Conservation (phyloP, 2,797 vertebrate species). For the Streptopelia turtur region DNA sequence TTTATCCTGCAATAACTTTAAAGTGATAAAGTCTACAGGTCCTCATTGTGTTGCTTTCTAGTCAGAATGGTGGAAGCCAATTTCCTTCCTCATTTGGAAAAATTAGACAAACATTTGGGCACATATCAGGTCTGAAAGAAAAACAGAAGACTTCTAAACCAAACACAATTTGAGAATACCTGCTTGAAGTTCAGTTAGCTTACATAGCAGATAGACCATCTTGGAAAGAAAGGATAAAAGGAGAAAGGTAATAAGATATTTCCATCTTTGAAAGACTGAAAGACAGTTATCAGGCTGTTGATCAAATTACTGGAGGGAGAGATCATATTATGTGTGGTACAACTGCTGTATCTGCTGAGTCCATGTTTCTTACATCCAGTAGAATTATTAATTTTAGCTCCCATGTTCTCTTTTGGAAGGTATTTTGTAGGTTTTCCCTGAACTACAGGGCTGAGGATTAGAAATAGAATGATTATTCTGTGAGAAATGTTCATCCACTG, state of each 20-base stretch:
- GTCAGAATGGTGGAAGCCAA: background rate
- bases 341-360: background rate
- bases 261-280: background rate
- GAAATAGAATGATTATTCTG: background rate
- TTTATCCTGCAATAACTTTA: background rate
- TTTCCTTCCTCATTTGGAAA: background rate
- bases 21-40: background rate
- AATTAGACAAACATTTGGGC: background rate
- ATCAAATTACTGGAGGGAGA: background rate
- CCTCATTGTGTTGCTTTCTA: background rate
- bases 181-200: background rate
- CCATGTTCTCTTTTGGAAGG: background rate
- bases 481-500: conserved; percentile 17
- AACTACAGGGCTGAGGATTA: background rate
- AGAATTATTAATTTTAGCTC: background rate
- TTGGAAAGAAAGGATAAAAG: background rate
- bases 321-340: background rate
- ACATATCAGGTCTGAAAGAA: background rate
- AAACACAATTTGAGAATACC: background rate
- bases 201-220: background rate
- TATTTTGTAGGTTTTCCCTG: background rate
- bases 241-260: background rate
- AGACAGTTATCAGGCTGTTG: background rate
- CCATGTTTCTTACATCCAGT: background rate
- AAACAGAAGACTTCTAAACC: background rate